Evolutionary conservation across 2,113 vertebrate species (phyloP).

Genomic region (Neotoma lepida): DNA sequence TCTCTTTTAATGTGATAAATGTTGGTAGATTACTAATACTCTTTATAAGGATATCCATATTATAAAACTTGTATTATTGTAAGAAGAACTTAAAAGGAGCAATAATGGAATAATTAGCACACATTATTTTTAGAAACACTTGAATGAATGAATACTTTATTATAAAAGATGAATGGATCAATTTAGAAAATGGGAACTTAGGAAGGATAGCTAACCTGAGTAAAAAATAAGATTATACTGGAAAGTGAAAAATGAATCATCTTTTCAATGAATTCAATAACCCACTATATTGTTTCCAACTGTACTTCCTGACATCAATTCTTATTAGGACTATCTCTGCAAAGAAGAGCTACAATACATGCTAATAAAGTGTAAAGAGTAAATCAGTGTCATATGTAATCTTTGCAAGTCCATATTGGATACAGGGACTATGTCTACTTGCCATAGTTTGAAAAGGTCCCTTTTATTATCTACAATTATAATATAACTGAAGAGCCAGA

Average conservation of each 20-base stretch:
- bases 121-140: not conserved
- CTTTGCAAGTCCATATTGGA: not conserved
- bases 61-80: not conserved
- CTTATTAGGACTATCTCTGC: slow-evolving; percentile 10
- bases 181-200: slow-evolving; percentile 33
- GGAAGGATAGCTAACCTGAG: not conserved
- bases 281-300: not conserved
- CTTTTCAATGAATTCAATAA: not conserved
- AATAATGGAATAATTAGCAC: not conserved
- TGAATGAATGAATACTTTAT: not conserved
- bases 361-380: slow-evolving; percentile 2
- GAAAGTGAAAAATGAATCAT: not conserved
- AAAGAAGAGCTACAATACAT: not conserved
- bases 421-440: not conserved
- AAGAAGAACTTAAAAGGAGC: not conserved
- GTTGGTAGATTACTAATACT: not conserved
- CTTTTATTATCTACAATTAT: not conserved
- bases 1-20: not conserved
- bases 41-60: not conserved
- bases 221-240: not conserved
- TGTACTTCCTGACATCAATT: not conserved
- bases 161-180: not conserved
- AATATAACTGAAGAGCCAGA: not conserved
- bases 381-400: not conserved
- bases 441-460: not conserved